Base-by-base conservation (phyloP, 2,888 invertebrate species). In the Galerucella calmariensis region DNA sequence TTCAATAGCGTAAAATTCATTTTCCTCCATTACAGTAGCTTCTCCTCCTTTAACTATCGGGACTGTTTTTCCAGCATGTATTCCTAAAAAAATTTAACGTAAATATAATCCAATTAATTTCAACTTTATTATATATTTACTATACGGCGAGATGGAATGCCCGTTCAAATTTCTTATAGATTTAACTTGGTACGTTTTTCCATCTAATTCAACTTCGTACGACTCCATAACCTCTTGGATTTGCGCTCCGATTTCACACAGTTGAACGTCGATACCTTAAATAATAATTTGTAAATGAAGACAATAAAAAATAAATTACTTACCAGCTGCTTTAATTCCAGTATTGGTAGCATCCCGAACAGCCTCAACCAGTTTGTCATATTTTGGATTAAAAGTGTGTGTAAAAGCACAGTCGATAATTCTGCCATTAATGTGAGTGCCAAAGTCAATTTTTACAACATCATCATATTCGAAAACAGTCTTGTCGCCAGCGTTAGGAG, bases 181-280 rank as follows among this genome's bases (percentile, higher is more conserved):
- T 88, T 98, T 99, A 48, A 99, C 95, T 88, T 94, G 97, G 88
- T 97, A 98, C 12, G 94, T 94, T 88, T 97, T 97, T 51, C 99
- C 99, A 87, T 99, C 97, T 72, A 99, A 87, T 87, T 99, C 99
- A 8, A 99, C 93, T 89, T 99, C 99, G 87, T 99, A 98, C 0
- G 98, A 98, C 85, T 99, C 99, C 99, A 99, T 99, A 0, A 98
- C 98, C 90, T 99, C 99, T 86, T 99, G 99, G 81, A 99, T 97
- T 1, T 96, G 95, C 77, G 97, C 95, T 12, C 95, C 99, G 79
- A 99, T 94, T 84, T 99, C 99, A 87, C 99, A 98, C 74, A 99
- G 91, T 85, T 97, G 93, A 1, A 97, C 99, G 87, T 99, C 99
- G 77, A 99, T 98, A 67, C 82, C 81, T 82, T 59, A 58, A 73